These are phyloP conservation scores for Cnemophilus loriae DNA, from an alignment of 2,113 vertebrate species.

Conservation along the genomic window DNA sequence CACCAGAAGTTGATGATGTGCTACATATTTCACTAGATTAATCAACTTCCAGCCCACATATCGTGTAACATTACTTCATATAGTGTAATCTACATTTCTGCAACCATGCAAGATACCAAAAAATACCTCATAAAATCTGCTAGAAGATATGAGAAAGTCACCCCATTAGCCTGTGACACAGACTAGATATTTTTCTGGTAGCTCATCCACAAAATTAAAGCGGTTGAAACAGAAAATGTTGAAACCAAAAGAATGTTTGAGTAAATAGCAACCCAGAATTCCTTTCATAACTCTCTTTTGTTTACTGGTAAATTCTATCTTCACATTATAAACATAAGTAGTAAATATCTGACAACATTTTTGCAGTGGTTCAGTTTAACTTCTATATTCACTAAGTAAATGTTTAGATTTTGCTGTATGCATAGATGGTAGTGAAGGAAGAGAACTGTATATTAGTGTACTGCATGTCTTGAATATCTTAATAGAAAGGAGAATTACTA, in stretches of 20 bases:
- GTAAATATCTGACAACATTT: neutral
- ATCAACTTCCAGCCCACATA: constrained; percentile 46
- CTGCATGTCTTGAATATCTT: neutral
- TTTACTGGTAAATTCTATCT: constrained; percentile 9
- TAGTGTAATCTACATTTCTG: constrained; percentile 55
- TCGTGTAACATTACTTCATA: constrained; percentile 70
- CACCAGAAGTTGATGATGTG: constrained; percentile 40
- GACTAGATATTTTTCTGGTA: constrained; percentile 33
- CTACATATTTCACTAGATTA: constrained; percentile 50
- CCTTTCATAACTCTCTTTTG: neutral
- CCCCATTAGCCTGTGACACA: constrained; percentile 53
- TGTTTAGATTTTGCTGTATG: neutral
- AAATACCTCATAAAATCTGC: constrained; percentile 47
- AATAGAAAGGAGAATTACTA: neutral
- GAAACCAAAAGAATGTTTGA: neutral
- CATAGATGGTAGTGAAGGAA: neutral
- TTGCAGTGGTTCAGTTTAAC: neutral
- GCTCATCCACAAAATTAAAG: constrained; percentile 41
- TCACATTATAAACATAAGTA: neutral
- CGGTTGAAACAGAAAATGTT: neutral
- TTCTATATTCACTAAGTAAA: neutral
- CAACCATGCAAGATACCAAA: constrained; percentile 46
- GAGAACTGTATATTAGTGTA: neutral
- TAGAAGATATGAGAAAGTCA: constrained; percentile 38
- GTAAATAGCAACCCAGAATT: neutral